Conservation (phyloP, 1,140 invertebrate species). For the Magallana angulata region DNA sequence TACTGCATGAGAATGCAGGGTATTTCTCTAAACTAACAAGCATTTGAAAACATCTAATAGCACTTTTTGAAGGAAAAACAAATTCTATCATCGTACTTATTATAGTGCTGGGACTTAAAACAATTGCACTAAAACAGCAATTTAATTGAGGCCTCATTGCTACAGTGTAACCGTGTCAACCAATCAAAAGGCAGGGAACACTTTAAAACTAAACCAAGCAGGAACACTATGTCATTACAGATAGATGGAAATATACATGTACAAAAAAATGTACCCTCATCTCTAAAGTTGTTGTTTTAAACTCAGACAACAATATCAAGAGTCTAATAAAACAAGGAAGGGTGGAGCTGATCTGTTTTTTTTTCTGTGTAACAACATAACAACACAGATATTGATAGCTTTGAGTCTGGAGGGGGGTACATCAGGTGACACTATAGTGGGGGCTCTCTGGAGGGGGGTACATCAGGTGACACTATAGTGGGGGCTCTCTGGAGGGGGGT, state of each 20-base stretch:
- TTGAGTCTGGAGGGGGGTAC: neutral
- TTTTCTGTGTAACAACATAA: conserved; percentile 27
- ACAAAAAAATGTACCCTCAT: neutral
- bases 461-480: conserved; percentile 20
- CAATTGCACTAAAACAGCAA: conserved; percentile 37
- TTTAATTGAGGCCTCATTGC: neutral
- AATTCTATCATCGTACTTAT: neutral
- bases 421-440: conserved; percentile 19
- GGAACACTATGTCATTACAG: neutral
- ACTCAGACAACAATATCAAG: neutral
- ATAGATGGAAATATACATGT: neutral
- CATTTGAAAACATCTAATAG: conserved; percentile 24
- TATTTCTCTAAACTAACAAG: conserved; percentile 24
- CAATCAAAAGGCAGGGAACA: neutral
- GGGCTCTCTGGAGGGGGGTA: neutral
- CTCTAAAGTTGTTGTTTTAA: neutral
- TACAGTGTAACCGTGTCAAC: neutral
- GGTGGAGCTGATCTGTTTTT: neutral
- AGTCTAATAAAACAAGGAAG: conserved; percentile 7
- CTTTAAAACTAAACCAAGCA: neutral
- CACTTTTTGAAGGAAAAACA: conserved; percentile 4
- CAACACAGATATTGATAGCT: conserved; percentile 13
- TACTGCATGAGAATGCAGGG: neutral
- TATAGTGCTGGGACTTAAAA: conserved; percentile 30
- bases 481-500: neutral